These are phyloP conservation scores for Dipodomys merriami DNA, from an alignment of 2,113 vertebrate genomes.

Conservation along the genomic window DNA sequence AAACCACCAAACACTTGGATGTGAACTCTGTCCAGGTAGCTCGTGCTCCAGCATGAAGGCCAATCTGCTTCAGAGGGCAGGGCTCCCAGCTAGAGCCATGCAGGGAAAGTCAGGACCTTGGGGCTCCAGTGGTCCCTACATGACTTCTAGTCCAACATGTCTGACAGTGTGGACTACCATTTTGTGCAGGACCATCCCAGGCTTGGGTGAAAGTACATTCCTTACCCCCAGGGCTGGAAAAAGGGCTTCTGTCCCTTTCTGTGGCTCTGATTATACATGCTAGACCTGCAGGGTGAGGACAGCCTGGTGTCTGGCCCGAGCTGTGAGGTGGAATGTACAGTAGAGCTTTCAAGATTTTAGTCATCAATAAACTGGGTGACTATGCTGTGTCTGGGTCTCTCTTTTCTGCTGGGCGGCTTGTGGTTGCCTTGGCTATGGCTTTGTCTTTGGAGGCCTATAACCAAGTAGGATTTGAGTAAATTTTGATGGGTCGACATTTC, in stretches of 20 bases:
- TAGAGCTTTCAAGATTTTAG: slow-evolving; percentile 69
- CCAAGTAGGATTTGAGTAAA: slow-evolving; percentile 80
- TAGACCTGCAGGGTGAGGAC: not conserved
- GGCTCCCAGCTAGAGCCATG: not conserved
- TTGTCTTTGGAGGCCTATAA: slow-evolving; percentile 82
- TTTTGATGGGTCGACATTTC: slow-evolving; percentile 81
- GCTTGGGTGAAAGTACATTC: not conserved
- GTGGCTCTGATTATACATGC: slow-evolving; percentile 22
- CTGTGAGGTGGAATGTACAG: slow-evolving; percentile 29
- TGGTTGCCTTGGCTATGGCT: slow-evolving; percentile 85
- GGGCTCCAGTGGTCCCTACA: no score
- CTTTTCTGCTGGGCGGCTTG: slow-evolving; percentile 72
- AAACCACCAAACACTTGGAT: not conserved
- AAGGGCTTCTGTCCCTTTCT: not conserved
- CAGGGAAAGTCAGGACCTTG: not conserved
- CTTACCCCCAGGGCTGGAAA: not conserved
- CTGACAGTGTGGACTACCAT: not conserved
- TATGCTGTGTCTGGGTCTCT: slow-evolving; percentile 47
- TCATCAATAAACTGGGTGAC: slow-evolving; percentile 48
- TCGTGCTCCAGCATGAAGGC: not conserved
- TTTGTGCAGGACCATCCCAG: not conserved
- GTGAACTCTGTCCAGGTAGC: not conserved
- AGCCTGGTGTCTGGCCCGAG: slow-evolving; percentile 37
- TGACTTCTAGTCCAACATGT: not conserved
- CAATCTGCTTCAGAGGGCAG: not conserved